Evolutionary conservation across 2,113 vertebrate species (phyloP).

Genomic region (Grammomys surdaster): DNA sequence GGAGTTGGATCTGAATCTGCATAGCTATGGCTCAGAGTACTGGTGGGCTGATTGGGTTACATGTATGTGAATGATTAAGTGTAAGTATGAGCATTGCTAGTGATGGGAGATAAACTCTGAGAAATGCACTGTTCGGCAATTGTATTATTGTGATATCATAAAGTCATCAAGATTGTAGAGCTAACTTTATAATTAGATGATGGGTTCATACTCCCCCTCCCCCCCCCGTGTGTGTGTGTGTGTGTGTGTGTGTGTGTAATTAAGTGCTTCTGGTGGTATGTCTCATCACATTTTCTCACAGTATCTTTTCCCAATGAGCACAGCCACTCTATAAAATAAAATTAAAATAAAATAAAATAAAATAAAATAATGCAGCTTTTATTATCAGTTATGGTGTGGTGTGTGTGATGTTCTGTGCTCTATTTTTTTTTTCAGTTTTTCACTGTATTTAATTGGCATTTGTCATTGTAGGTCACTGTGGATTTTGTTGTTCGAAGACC

Average conservation of each 20-base stretch:
- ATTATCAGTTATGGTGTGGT: not conserved
- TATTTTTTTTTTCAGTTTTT: not conserved
- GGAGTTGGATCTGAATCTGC: not conserved
- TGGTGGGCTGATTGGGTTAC: too few species aligned
- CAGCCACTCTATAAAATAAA: not conserved
- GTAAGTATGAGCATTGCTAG: not conserved
- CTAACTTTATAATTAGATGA: not conserved
- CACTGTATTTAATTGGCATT: conserved; percentile 27
- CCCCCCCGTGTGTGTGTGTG: not conserved
- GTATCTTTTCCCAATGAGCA: not conserved
- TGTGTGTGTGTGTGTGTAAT: not conserved
- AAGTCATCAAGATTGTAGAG: not conserved
- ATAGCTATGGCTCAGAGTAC: not conserved
- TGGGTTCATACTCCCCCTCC: not conserved
- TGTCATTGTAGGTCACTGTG: not conserved
- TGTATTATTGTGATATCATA: not conserved
- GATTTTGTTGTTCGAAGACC: not conserved
- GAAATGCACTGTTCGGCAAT: not conserved
- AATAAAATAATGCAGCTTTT: not conserved
- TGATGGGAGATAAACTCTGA: not conserved
- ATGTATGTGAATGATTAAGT: not conserved
- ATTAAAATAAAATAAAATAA: too few species aligned
- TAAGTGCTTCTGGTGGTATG: not conserved
- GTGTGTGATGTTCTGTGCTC: not conserved
- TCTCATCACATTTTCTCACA: not conserved